Evolutionary conservation across 2,113 vertebrate genomes (phyloP).

Genomic region (Aphyosemion australe): DNA sequence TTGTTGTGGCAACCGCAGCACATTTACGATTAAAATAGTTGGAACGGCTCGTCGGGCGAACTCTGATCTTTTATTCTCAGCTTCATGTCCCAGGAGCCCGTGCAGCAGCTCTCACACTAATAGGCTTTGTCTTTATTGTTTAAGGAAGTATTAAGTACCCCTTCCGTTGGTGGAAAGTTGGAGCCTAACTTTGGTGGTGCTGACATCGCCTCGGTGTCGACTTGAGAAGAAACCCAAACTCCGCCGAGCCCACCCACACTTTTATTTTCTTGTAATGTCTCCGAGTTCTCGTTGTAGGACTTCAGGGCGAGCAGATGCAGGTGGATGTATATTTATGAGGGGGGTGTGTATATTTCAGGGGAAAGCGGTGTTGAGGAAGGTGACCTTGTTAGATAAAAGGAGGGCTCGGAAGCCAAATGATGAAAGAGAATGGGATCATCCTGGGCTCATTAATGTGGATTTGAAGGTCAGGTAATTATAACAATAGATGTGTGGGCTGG

Average conservation of each 20-base stretch:
- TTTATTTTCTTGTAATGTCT: constrained; percentile 68
- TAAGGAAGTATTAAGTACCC: constrained; percentile 40
- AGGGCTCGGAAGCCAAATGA: constrained; percentile 72
- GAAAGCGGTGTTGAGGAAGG: constrained; percentile 66
- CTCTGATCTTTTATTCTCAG: constrained; percentile 22
- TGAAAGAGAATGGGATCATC: constrained; percentile 77
- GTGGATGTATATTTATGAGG: constrained; percentile 76
- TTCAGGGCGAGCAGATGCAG: constrained; percentile 69
- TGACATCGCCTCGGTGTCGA: constrained; percentile 40
- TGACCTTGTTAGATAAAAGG: constrained; percentile 81
- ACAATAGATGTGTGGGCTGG: constrained; percentile 70
- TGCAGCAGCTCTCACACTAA: constrained; percentile 21
- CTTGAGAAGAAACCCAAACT: constrained; percentile 38
- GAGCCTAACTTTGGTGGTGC: constrained; percentile 43
- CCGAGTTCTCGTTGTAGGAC: constrained; percentile 28
- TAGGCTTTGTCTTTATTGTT: constrained; percentile 26
- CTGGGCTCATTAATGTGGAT: constrained; percentile 79
- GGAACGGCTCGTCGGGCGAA: constrained; percentile 35
- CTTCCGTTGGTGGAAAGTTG: constrained; percentile 17
- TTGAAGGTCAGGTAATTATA: constrained; percentile 80
- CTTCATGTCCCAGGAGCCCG: constrained; percentile 11
- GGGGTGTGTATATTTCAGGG: constrained; percentile 71
- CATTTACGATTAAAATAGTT: constrained; percentile 51
- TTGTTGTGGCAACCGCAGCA: constrained; percentile 26
- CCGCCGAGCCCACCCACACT: constrained; percentile 57